Evolutionary conservation across 2,888 invertebrate genomes (phyloP).

Genomic region (Schizotus pectinicornis): DNA sequence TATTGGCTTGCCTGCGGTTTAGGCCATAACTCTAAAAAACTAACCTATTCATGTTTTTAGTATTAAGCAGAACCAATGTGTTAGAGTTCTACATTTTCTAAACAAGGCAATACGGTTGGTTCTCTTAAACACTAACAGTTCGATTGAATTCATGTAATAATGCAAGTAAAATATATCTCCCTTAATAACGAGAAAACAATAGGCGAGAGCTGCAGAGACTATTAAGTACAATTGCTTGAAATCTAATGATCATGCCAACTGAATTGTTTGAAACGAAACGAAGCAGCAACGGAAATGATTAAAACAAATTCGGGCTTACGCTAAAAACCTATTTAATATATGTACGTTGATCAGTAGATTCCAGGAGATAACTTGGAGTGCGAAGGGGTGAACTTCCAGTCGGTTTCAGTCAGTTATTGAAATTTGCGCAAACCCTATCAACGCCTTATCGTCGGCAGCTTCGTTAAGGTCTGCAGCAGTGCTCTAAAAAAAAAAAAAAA

Average conservation of each 20-base stretch:
- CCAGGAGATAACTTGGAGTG: slow-evolving; percentile 43
- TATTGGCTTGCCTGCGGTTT: slow-evolving; percentile 27
- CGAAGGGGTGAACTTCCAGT: slow-evolving; percentile 34
- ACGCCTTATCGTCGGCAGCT: slow-evolving; percentile 90
- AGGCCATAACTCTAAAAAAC: slow-evolving; percentile 25
- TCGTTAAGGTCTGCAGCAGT: slow-evolving; percentile 76
- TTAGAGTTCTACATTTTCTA: slow-evolving; percentile 20
- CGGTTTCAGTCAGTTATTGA: slow-evolving; percentile 81
- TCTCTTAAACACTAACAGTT: slow-evolving; percentile 27
- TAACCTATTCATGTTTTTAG: slow-evolving; percentile 5
- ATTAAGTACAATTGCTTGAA: slow-evolving; percentile 47
- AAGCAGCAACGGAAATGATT: slow-evolving; percentile 15
- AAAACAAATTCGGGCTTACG: slow-evolving; percentile 19
- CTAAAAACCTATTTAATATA: slow-evolving; percentile 43
- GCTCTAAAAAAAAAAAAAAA: slow-evolving; percentile 59
- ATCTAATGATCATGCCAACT: slow-evolving; percentile 45
- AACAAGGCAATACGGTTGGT: slow-evolving; percentile 28
- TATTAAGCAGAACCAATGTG: slow-evolving; percentile 28
- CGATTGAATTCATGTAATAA: slow-evolving; percentile 15
- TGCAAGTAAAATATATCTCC: slow-evolving; percentile 21
- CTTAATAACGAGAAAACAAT: slow-evolving; percentile 20
- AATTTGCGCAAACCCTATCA: slow-evolving; percentile 97
- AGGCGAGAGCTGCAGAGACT: slow-evolving; percentile 12
- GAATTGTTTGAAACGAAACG: slow-evolving; percentile 16
- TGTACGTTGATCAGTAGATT: slow-evolving; percentile 51